These are phyloP conservation scores for Cygnus buccinator DNA, from an alignment of 2,113 vertebrate species.

Conservation along the genomic window DNA sequence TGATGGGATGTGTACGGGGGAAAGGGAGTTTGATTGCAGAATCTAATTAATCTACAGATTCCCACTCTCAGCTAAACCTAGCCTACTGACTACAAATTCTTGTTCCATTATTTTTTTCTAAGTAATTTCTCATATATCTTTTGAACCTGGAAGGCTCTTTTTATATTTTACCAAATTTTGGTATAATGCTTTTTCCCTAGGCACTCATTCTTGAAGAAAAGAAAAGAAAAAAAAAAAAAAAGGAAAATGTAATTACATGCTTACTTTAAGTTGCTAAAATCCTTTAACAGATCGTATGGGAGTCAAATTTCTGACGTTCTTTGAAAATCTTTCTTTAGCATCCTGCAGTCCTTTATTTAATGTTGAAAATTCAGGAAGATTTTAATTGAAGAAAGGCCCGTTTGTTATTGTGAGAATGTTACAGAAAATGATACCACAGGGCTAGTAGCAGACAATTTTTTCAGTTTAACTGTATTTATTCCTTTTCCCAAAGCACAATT, in stretches of 20 bases:
- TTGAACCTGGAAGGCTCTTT: conserved; percentile 22
- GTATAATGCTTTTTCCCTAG: conserved; percentile 18
- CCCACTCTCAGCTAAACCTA: conserved; percentile 63
- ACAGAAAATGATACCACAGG: not conserved
- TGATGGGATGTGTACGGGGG: conserved; percentile 52
- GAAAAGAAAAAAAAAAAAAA: not conserved
- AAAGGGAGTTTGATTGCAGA: conserved; percentile 72
- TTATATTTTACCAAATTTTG: conserved; percentile 18
- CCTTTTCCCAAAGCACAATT: not conserved
- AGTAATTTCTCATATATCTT: conserved; percentile 42
- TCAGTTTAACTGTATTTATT: not conserved
- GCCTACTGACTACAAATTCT: conserved; percentile 68
- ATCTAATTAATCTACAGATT: conserved; percentile 81
- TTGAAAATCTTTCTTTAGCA: not conserved
- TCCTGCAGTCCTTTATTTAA: not conserved
- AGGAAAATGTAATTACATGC: conserved; percentile 47
- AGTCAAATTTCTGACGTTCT: not conserved
- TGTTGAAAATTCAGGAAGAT: not conserved
- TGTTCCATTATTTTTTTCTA: conserved; percentile 65
- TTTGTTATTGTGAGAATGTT: not conserved
- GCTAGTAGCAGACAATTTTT: not conserved
- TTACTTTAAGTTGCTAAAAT: conserved; percentile 62
- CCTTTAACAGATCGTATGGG: conserved; percentile 12
- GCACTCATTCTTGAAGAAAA: conserved; percentile 12
- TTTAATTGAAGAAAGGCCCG: not conserved